Conservation (phyloP, 2,113 vertebrate species). For the Prionailurus bengalensis region DNA sequence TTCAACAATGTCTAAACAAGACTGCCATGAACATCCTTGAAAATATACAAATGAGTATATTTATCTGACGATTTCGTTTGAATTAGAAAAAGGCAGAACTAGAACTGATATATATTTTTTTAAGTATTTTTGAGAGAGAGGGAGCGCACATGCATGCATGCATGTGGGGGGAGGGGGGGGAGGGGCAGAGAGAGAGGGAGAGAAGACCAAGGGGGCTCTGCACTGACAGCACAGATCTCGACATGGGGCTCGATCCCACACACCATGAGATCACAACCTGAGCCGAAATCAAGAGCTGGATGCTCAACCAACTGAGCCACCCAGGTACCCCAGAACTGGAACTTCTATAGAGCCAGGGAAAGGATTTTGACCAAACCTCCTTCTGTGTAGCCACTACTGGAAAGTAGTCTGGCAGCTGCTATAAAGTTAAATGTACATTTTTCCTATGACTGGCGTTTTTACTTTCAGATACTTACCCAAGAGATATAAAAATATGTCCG, state of each 20-base stretch:
- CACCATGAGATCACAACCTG: no score
- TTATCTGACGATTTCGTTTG: slow-evolving; percentile 10
- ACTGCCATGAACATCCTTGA: slow-evolving; percentile 9
- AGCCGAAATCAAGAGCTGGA: no score
- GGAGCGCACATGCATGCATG: no score
- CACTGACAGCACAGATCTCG: no score
- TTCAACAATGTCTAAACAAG: slow-evolving; percentile 27
- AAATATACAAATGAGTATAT: neutral
- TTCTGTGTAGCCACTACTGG: neutral
- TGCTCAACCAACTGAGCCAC: no score
- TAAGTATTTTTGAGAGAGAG: no score
- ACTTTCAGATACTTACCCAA: slow-evolving; percentile 3
- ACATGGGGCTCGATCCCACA: no score
- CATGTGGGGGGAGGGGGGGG: no score
- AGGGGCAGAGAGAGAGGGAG: no score
- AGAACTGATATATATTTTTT: neutral
- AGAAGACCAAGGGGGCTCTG: no score
- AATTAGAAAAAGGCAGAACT: slow-evolving; percentile 16
- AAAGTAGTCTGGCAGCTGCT: slow-evolving; percentile 44
- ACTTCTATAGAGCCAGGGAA: neutral
- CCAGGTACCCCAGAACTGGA: neutral
- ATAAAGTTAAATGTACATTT: slow-evolving; percentile 41
- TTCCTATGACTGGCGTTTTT: neutral
- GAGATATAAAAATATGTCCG: slow-evolving; percentile 23
- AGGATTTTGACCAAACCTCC: neutral